Percentiles rank a stretch among this genome's conserved stretches.
phyloP scores from a whole-genome alignment of 2,797 vertebrate genomes.

The Potorous gilbertii region DNA sequence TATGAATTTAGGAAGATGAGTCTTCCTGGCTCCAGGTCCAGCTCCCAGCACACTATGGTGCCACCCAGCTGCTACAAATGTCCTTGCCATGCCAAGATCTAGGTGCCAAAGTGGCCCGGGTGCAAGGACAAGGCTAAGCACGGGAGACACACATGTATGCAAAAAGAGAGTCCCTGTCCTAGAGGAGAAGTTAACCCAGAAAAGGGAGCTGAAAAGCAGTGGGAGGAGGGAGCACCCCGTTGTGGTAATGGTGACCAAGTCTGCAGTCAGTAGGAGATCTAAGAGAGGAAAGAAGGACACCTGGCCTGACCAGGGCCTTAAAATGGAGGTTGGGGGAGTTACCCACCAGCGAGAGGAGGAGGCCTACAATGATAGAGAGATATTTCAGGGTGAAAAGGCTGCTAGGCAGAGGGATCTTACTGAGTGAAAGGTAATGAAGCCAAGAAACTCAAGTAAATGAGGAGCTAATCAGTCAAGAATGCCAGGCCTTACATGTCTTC shows the following conservation, averaged over 20 bases:
- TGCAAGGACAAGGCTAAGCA: no score
- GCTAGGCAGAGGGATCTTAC: neutral
- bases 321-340: neutral
- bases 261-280: neutral
- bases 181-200: no score
- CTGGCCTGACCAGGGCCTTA: neutral
- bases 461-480: neutral
- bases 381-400: neutral
- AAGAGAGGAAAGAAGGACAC: no score
- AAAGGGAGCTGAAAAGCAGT: no score
- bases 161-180: no score
- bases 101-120: accelerated
- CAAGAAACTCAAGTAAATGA: neutral
- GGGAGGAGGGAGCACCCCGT: no score
- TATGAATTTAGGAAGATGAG: neutral
- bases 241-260: neutral
- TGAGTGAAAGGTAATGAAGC: neutral
- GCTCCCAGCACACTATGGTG: no score
- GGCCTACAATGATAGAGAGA: neutral
- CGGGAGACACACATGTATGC: no score
- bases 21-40: neutral
- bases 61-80: neutral
- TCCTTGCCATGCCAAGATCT: neutral
- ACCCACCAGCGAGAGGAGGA: neutral
- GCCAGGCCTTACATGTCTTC: neutral